Base-by-base conservation (phyloP, 2,888 invertebrate species). In the Drosophila nr. fundita region DNA sequence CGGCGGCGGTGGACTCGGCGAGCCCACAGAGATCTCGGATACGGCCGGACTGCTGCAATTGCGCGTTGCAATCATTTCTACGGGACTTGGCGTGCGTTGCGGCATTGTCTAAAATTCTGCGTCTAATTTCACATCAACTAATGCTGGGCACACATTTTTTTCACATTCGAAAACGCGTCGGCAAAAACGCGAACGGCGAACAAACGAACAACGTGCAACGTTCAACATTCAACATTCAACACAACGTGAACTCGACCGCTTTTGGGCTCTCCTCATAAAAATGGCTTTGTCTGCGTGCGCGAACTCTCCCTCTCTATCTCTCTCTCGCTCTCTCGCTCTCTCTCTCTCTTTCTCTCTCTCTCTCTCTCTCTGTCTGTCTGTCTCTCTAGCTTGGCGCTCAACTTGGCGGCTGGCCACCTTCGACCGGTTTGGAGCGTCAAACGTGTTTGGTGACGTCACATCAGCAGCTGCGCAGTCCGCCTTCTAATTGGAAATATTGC, bases 11-110 rank as follows among this genome's bases (percentile, higher is more conserved):
- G 93, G 93, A 80, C 93, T 93, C 38, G 92, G 92, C 10, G 92
- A 91, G 11, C 93, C 93, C 63, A 93, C 93, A n/a, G 93, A 93
- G 59, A 93, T 93, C 83, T 93, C 93, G 24, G 93, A 93, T 10
- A 91, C 89, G 50, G 92, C 92, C 38, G 93, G 93, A 85, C 93
- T 93, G 69, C 84, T 76, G 67, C 79, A 78, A 53, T 71, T 68
- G 30, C 87, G 89, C 53, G 80, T 13, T 48, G 73, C 62, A 21
- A 72, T 55, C 63, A 71, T 65, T 45, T 40, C 50, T n/a, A 81
- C 79, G n/a, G 92, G 90, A 68, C 92, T 91, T 42, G 89, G 90
- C 55, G 92, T 87, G 72, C 92, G 92, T 89, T 92, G 89, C 49
- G 85, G 85, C 92, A 92, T 92, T 36, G 60, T 36, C 36, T 38